Evolutionary conservation across 2,113 vertebrate species (phyloP), one percentile per base, ranked within the genome.

Genomic region (Rhynchomys soricoides): DNA sequence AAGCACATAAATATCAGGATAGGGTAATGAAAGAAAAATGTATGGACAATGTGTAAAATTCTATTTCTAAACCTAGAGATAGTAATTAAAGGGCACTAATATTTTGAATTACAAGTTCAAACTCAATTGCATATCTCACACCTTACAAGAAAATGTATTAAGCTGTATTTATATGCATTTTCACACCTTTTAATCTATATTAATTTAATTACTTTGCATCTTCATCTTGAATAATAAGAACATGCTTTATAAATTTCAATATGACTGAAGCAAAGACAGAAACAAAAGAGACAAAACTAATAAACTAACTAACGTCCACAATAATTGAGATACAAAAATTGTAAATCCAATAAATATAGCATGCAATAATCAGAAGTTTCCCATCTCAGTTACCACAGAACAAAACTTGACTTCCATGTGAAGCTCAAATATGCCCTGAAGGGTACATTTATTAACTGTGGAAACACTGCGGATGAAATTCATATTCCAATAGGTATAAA

Each of bases 291-390:
- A 82, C 0, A 94, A 94, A 75, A 0, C 7, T 45, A 77, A 45
- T 68, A 5, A 87, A 16, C 2, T 73, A 52, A 91, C 81, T 57
- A 40, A 45, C 78, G 3, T 37, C 26, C 1, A n/a, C 17, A 45
- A 34, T 93, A 45, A 87, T 16, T 75, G 26, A 89, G 91, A 74
- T 37, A 77, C 81, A 78, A 82, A 57, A 68, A 4, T 34, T 87
- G 92, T 50, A 57, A 94, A 70, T 52, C 3, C 9, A 86, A 77
- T 68, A 79, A 75, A 62, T 66, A 52, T 24, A 40, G 4, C 57
- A 48, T 70, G 31, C 96, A 92, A 92, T 90, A 87, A 92, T 74
- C 12, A 86, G n/a, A 59, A 89, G 8, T 88, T 96, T 89, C 22
- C 13, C 19, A 13, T 62, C 40, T 78, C 6, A 11, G 26, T 96